Conservation (phyloP, 2,888 invertebrate genomes). For the Oasisia sp. region DNA sequence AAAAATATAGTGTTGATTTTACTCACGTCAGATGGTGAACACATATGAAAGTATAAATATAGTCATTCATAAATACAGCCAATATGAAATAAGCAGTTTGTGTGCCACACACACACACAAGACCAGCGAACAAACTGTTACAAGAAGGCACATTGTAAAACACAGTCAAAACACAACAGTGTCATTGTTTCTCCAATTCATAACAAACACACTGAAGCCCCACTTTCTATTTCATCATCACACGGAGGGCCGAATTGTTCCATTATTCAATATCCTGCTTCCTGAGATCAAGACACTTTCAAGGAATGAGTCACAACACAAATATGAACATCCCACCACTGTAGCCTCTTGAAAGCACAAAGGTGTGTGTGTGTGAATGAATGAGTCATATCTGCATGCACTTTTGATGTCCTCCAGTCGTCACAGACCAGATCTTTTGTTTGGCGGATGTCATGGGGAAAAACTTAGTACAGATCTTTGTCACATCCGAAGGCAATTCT, state of each 20-base stretch:
- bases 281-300: not conserved
- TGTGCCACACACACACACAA: not conserved
- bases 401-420: not conserved
- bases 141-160: not conserved
- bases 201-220: too few species aligned
- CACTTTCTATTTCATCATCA: too few species aligned
- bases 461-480: not conserved
- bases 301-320: not conserved
- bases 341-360: not conserved
- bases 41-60: not conserved
- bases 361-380: not conserved
- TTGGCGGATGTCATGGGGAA: not conserved
- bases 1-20: not conserved
- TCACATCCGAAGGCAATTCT: not conserved
- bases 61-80: slow-evolving; percentile 2
- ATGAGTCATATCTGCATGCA: not conserved
- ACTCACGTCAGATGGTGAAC: slow-evolving; percentile 7
- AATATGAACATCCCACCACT: not conserved
- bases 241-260: not conserved
- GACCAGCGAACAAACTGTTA: not conserved
- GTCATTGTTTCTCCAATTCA: not conserved
- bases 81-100: not conserved
- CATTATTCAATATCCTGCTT: not conserved
- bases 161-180: not conserved
- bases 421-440: not conserved